phyloP scores from a whole-genome alignment of 53 echinoderm and acorn worm genomes.

The Luidia sarsii region DNA sequence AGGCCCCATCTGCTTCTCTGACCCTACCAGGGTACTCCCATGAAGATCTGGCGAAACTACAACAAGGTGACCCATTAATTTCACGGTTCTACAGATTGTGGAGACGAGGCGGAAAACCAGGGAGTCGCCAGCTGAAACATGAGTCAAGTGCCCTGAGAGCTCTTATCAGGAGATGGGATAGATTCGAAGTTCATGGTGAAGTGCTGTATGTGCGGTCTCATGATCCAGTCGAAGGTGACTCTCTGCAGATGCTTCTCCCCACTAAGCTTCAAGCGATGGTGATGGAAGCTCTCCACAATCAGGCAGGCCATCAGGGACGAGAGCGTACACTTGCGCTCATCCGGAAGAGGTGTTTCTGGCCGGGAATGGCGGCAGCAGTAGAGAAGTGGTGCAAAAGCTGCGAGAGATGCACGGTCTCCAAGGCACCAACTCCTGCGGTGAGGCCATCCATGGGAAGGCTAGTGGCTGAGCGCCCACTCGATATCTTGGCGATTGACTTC shows the following conservation, averaged over 20 bases:
- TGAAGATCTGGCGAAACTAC: neutral
- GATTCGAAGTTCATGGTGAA: neutral
- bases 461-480: constrained; percentile 4
- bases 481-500: constrained; percentile 8
- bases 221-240: constrained; percentile 2
- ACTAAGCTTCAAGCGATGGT: neutral
- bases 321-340: constrained; percentile 40
- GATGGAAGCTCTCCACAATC: constrained; percentile 14
- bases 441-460: constrained; percentile 2
- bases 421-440: neutral
- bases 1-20: neutral
- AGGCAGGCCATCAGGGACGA: constrained; percentile 36
- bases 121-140: neutral
- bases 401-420: constrained; percentile 25
- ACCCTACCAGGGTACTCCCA: constrained; percentile 9
- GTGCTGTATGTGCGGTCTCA: neutral
- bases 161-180: constrained; percentile 11
- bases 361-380: constrained; percentile 14
- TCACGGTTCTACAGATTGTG: neutral
- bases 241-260: neutral
- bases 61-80: neutral
- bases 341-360: constrained; percentile 25
- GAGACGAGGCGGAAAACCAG: neutral
- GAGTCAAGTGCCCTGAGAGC: constrained; percentile 10
- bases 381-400: constrained; percentile 47